Evolutionary conservation across 2,797 vertebrate genomes (phyloP), one percentile per base, ranked within the genome.

Genomic region (Nannoperca obscura): DNA sequence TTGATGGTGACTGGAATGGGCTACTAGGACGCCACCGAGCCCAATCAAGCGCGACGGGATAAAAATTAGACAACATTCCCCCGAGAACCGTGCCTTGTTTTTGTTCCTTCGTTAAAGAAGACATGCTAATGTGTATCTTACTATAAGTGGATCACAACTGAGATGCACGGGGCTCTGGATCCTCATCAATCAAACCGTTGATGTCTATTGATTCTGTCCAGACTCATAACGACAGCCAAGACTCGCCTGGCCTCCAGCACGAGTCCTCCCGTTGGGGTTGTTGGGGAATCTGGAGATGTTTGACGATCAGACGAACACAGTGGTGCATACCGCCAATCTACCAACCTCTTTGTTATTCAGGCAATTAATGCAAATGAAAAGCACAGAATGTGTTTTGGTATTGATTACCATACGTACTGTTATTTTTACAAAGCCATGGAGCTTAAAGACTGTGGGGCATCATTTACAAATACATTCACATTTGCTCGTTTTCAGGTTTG

Each of bases 1-100:
- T 89, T 85, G 89, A 92, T 84, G 74, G 86, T 92, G 91, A 94
- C 92, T 93, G 91, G 90, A 93, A 88, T 91, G 91, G 93, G 92
- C 91, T 76, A 93, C 85, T 89, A 93, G 92, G 90, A 91, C 91
- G 87, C 85, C 76, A 54, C 71, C 27, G 61, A 74, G 82, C 81
- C 81, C 84, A 77, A 86, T 88, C 86, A 86, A 81, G 86, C 34
- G 34, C 46, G n/a, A 82, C 52, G 38, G 12, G 69, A 68, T 27
- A 58, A 52, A 72, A 84, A 84, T 81, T 78, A 87, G 77, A 88
- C 82, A 67, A 81, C 77, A 47, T 30, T 88, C 89, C 89, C 90
- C 12, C 0, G 87, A 90, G 91, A 74, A 40, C 2, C 4, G 12
- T 11, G 84, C 64, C 80, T 87, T 83, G 67, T 86, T 91, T 88